Conservation (phyloP, 1,140 invertebrate species). For the Drosophila navojoa region DNA sequence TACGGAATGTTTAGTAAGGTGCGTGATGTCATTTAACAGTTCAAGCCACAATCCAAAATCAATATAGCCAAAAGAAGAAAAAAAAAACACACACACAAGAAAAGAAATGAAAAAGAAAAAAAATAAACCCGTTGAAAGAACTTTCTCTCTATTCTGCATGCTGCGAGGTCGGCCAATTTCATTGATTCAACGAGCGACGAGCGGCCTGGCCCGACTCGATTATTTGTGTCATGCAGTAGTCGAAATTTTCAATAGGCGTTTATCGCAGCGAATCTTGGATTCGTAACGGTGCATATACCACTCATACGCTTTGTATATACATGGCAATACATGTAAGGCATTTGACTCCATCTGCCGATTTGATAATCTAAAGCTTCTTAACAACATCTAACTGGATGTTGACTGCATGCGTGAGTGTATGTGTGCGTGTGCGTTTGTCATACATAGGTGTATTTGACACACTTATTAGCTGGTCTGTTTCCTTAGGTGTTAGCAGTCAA, state of each 20-base stretch:
- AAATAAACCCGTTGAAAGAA: constrained; percentile 42
- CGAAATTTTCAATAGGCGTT: constrained; percentile 42
- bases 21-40: constrained; percentile 44
- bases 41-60: constrained; percentile 34
- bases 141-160: constrained; percentile 79
- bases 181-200: constrained; percentile 39
- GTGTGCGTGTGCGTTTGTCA: neutral
- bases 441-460: constrained; percentile 26
- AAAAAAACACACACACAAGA: too few relatives aligned
- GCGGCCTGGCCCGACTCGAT: constrained; percentile 21
- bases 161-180: constrained; percentile 67
- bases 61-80: constrained; percentile 37
- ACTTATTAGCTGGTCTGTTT: constrained; percentile 32
- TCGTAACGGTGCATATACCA: constrained; percentile 14
- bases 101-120: constrained; percentile 14
- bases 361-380: neutral
- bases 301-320: neutral
- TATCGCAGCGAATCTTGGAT: constrained; percentile 26
- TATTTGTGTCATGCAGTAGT: constrained; percentile 45
- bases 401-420: neutral
- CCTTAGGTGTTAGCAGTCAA: constrained; percentile 50
- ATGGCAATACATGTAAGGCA: neutral
- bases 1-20: constrained; percentile 5
- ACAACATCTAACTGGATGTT: neutral
- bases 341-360: constrained; percentile 2